A percentile compares a stretch with the other conserved stretches of the same genome.
Evolutionary conservation across 1,140 invertebrate species (phyloP).

Genomic region (Ylistrum balloti): DNA sequence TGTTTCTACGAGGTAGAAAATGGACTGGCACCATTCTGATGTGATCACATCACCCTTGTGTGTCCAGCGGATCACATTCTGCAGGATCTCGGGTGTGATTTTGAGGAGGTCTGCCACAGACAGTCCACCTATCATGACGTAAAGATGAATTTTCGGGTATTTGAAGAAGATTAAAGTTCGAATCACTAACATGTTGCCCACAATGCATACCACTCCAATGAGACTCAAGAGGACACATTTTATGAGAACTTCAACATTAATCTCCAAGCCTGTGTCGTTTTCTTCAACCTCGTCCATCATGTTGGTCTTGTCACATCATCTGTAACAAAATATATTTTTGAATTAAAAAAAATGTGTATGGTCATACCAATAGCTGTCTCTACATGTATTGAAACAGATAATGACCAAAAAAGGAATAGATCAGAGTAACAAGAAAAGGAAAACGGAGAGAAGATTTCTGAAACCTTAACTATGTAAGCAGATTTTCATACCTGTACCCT

Average conservation of each 20-base stretch:
- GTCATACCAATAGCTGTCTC: too few relatives aligned
- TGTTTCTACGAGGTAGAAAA: constrained; percentile 68
- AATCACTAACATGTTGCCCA: constrained; percentile 75
- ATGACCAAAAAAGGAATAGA: too few relatives aligned
- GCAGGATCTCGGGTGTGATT: constrained; percentile 69
- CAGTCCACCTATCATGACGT: constrained; percentile 71
- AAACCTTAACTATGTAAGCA: too few relatives aligned
- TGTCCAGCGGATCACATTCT: constrained; percentile 68
- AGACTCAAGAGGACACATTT: constrained; percentile 70
- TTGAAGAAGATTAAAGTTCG: constrained; percentile 70
- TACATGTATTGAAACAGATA: too few relatives aligned
- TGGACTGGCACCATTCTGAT: constrained; percentile 73
- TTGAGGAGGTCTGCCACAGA: constrained; percentile 73
- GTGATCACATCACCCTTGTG: constrained; percentile 61
- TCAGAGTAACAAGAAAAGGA: too few relatives aligned
- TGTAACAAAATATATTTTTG: neutral
- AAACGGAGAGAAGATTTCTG: too few relatives aligned
- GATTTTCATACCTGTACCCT: too few relatives aligned
- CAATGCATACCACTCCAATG: constrained; percentile 73
- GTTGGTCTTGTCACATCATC: neutral
- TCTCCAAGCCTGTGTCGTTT: constrained; percentile 14
- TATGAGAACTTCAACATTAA: constrained; percentile 54
- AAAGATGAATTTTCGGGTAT: constrained; percentile 71
- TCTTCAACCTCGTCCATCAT: neutral
- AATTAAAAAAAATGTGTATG: too few relatives aligned